A percentile compares a stretch with the other conserved stretches of the same genome.
These are phyloP conservation scores for Punctoribates punctum DNA, from an alignment of 2,888 invertebrate genomes.

Conservation along the genomic window DNA sequence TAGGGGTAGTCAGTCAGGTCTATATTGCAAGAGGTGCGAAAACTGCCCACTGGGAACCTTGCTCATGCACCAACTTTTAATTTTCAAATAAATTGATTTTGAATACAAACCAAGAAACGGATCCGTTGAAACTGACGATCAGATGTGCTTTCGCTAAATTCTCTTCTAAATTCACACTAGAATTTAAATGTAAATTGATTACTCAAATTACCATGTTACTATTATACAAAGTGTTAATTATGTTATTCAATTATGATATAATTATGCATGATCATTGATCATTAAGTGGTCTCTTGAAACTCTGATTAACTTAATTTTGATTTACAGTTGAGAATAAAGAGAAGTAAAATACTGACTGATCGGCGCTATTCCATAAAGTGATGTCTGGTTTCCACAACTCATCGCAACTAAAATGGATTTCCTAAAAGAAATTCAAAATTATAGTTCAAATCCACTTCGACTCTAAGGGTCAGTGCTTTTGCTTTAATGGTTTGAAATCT, in stretches of 20 bases:
- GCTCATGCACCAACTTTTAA: background rate
- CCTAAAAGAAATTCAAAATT: slow-evolving; percentile 2
- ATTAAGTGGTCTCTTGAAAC: too few relatives aligned
- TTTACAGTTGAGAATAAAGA: too few relatives aligned
- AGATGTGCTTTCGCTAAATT: background rate
- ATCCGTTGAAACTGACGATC: slow-evolving; percentile 11
- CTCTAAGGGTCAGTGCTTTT: too few relatives aligned
- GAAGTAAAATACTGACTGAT: slow-evolving; percentile 14
- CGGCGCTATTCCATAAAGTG: slow-evolving; percentile 32
- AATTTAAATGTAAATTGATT: background rate
- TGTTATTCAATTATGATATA: too few relatives aligned
- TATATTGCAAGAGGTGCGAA: background rate
- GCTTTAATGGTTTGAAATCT: too few relatives aligned
- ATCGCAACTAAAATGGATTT: slow-evolving; percentile 29
- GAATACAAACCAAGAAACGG: background rate
- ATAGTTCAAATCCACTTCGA: background rate
- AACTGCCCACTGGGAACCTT: background rate
- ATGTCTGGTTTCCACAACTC: slow-evolving; percentile 39
- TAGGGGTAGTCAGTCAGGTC: slow-evolving; percentile 29
- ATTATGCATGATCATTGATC: too few relatives aligned
- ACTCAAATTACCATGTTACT: too few relatives aligned
- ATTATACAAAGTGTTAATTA: too few relatives aligned
- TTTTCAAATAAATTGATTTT: background rate
- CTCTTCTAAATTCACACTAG: slow-evolving; percentile 13
- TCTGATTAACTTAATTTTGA: too few relatives aligned